Percentiles rank a stretch among this genome's conserved stretches.
Evolutionary conservation across 2,113 vertebrate species (phyloP).

Genomic region (Willisornis vidua): DNA sequence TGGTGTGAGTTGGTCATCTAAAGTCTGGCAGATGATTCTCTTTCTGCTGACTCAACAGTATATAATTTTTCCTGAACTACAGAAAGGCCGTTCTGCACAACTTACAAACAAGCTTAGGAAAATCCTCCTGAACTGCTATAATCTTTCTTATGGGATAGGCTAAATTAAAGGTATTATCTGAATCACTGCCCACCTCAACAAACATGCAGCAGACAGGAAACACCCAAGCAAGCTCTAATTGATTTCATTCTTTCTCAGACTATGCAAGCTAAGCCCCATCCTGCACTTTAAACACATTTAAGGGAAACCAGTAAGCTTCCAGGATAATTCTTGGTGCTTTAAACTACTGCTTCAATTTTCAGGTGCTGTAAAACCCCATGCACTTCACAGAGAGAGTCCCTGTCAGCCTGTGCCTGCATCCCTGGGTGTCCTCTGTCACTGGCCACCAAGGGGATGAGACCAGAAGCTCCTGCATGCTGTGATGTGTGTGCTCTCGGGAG

Average conservation of each 20-base stretch:
- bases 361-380: background rate
- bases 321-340: background rate
- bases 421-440: background rate
- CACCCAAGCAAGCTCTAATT: background rate
- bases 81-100: background rate
- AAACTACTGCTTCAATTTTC: background rate
- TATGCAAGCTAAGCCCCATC: background rate
- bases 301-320: background rate
- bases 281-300: background rate
- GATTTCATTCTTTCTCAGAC: background rate
- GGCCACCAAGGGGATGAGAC: background rate
- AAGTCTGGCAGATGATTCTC: background rate
- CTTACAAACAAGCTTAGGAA: background rate
- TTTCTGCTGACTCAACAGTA: background rate
- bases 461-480: accelerated
- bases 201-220: background rate
- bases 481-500: background rate
- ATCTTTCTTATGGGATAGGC: background rate
- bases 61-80: background rate
- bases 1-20: background rate
- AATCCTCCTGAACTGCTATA: background rate
- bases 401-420: background rate
- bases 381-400: background rate
- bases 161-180: background rate
- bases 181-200: background rate